A percentile compares a stretch with the other conserved stretches of the same genome.
These are phyloP conservation scores for Sericinus montela DNA, from an alignment of 2,888 invertebrate genomes.

Conservation along the genomic window DNA sequence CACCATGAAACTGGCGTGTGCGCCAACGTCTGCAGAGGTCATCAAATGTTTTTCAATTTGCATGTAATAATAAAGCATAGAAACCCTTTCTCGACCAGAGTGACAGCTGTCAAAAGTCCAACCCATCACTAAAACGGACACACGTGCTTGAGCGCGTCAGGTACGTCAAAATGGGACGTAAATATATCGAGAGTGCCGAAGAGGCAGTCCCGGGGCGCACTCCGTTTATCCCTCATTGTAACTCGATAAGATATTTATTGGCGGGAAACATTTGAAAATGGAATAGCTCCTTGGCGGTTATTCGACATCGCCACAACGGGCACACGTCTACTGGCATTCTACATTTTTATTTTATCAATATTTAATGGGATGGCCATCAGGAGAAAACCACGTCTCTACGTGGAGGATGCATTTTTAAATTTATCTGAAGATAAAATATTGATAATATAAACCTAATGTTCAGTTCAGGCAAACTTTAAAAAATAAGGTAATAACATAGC, in stretches of 20 bases:
- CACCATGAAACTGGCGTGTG: no score
- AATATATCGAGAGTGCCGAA: conserved; percentile 43
- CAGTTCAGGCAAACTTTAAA: no score
- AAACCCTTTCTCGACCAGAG: conserved; percentile 10
- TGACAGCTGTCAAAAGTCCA: conserved; percentile 25
- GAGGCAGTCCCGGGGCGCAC: conserved; percentile 42
- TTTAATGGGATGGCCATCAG: conserved; percentile 69
- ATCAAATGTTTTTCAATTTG: no score
- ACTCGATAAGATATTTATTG: conserved; percentile 78
- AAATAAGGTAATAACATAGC: no score
- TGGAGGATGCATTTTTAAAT: conserved; percentile 25
- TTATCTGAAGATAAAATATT: conserved; percentile 18
- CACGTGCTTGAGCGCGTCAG: conserved; percentile 15
- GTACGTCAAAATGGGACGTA: conserved; percentile 29
- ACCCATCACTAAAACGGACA: conserved; percentile 22
- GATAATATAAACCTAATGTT: no score
- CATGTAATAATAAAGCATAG: no score
- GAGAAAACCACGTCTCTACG: conserved; percentile 28
- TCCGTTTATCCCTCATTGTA: conserved; percentile 66
- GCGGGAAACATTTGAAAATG: conserved; percentile 67
- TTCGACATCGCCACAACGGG: conserved; percentile 55
- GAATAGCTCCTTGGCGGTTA: conserved; percentile 67
- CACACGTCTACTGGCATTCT: conserved; percentile 64
- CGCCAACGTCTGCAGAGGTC: no score
- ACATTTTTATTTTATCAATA: conserved; percentile 78